These are phyloP conservation scores for Murina feae DNA, from an alignment of 2,113 vertebrate species.

Conservation along the genomic window DNA sequence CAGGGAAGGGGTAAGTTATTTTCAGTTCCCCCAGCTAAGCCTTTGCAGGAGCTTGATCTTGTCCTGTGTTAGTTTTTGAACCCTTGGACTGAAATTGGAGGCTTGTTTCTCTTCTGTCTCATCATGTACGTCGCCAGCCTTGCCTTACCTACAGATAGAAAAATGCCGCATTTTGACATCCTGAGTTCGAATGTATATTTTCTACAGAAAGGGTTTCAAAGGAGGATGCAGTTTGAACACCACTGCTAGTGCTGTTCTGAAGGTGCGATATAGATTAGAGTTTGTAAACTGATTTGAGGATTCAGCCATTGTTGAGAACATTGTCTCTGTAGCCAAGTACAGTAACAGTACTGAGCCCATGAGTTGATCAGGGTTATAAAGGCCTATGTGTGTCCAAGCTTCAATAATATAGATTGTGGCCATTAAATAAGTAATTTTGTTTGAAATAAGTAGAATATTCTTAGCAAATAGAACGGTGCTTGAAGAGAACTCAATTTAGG, in stretches of 20 bases:
- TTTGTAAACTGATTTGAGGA: neutral
- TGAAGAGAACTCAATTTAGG: slow-evolving; percentile 7
- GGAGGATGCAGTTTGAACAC: neutral
- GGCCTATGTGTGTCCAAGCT: neutral
- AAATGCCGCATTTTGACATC: neutral
- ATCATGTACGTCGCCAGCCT: neutral
- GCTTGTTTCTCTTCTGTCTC: neutral
- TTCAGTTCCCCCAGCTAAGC: neutral
- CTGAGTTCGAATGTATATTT: neutral
- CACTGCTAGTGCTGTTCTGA: neutral
- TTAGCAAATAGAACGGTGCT: neutral
- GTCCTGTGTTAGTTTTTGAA: neutral
- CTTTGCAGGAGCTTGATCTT: neutral
- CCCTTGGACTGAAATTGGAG: neutral
- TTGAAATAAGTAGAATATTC: neutral
- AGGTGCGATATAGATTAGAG: neutral
- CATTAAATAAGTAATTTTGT: neutral
- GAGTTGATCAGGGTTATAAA: neutral
- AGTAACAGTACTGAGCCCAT: neutral
- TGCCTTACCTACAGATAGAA: neutral
- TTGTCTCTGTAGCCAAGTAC: neutral
- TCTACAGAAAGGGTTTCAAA: slow-evolving; percentile 21
- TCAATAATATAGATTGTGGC: neutral
- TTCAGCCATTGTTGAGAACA: neutral
- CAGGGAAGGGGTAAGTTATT: neutral